phyloP scores from a whole-genome alignment of 2,113 vertebrate genomes.

The Rostratula benghalensis region DNA sequence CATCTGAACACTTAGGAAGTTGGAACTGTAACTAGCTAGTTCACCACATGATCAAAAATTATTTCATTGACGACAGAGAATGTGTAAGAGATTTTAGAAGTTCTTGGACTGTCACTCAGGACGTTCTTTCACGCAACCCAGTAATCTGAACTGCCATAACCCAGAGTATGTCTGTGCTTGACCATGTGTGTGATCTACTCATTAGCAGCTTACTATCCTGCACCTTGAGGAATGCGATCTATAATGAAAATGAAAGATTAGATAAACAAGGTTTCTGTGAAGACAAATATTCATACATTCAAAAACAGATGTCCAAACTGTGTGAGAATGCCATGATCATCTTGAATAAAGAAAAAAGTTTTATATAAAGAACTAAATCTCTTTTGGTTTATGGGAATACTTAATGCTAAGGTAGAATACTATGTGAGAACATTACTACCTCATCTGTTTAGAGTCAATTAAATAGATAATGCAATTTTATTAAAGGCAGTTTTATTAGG shows the following conservation, averaged over 20 bases:
- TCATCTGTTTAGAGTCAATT: background rate
- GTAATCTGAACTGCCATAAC: background rate
- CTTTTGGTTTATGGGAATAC: background rate
- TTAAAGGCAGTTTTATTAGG: conserved; percentile 36
- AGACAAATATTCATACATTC: background rate
- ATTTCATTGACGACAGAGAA: background rate
- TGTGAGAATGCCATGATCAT: background rate
- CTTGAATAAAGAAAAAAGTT: background rate
- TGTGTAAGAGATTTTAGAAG: background rate
- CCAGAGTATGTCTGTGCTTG: background rate
- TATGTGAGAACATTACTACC: background rate
- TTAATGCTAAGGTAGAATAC: background rate
- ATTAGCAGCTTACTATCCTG: background rate
- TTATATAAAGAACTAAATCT: background rate
- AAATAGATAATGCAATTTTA: background rate
- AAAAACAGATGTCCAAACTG: background rate
- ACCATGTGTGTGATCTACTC: background rate
- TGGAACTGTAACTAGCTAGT: background rate
- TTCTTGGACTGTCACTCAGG: background rate
- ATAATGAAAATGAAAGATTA: background rate
- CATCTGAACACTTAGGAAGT: background rate
- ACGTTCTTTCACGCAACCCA: background rate
- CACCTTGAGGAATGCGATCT: background rate
- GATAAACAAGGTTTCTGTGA: background rate
- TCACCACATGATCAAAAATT: background rate